Percentiles rank a stretch among this genome's conserved stretches.
These are phyloP conservation scores for Caretta caretta DNA, from an alignment of 2,113 vertebrate genomes.

Conservation along the genomic window DNA sequence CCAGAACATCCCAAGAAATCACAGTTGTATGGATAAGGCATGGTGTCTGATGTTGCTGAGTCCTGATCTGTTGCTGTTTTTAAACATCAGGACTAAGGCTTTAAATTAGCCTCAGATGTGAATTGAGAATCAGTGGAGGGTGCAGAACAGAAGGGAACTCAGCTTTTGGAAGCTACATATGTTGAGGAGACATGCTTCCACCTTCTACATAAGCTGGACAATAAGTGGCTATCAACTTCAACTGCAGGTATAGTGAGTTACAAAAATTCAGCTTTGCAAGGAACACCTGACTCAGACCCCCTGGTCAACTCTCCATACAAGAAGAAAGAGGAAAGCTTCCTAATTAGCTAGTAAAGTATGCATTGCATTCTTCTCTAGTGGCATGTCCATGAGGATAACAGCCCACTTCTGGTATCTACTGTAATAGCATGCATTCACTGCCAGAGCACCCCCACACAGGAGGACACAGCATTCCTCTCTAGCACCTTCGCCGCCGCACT, in stretches of 20 bases:
- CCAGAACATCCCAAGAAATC: too few species aligned
- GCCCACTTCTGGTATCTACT: background rate
- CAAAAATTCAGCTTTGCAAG: background rate
- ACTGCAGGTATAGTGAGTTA: background rate
- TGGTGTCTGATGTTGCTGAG: too few species aligned
- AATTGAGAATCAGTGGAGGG: background rate
- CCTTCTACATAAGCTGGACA: background rate
- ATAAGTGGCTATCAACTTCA: background rate
- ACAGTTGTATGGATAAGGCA: too few species aligned
- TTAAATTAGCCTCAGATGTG: background rate
- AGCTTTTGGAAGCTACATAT: background rate
- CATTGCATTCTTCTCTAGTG: background rate
- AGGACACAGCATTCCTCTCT: too few species aligned
- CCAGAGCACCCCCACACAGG: too few species aligned
- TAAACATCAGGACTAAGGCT: too few species aligned
- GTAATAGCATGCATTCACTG: background rate
- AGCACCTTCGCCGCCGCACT: too few species aligned
- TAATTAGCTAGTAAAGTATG: background rate
- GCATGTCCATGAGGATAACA: background rate
- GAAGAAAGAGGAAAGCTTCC: background rate
- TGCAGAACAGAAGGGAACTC: background rate
- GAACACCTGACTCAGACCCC: background rate
- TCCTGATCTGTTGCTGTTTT: too few species aligned
- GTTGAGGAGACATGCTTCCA: background rate
- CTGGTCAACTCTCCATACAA: background rate